These are phyloP conservation scores for Cheilosia urbana DNA, from an alignment of 2,888 invertebrate genomes.

Conservation along the genomic window DNA sequence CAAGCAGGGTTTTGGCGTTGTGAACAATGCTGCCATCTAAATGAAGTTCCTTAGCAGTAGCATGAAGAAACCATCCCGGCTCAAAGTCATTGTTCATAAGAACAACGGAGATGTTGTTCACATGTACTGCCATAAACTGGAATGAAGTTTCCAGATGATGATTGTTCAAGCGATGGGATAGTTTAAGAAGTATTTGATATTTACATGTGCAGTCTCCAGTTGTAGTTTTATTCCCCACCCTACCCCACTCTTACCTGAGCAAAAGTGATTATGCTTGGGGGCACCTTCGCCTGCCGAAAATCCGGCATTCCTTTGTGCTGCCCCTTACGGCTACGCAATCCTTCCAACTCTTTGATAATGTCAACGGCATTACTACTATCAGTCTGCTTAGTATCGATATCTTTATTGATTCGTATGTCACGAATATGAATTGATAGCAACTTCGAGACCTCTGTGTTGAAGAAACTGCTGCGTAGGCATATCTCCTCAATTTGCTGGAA, in stretches of 20 bases:
- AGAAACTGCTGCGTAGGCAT: conserved; percentile 93
- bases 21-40: conserved; percentile 89
- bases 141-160: neutral
- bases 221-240: no score
- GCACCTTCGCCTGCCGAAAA: conserved; percentile 90
- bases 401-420: conserved; percentile 92
- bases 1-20: conserved; percentile 88
- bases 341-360: conserved; percentile 77
- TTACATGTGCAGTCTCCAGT: no score
- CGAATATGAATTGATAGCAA: conserved; percentile 91
- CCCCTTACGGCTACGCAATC: conserved; percentile 31
- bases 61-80: conserved; percentile 89
- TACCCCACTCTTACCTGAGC: conserved; percentile 87
- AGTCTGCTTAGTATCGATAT: conserved; percentile 85
- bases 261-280: conserved; percentile 91
- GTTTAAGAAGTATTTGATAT: no score
- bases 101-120: conserved; percentile 89
- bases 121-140: conserved; percentile 93
- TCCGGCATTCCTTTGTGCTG: conserved; percentile 85
- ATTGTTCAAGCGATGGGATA: no score
- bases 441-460: conserved; percentile 94
- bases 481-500: conserved; percentile 93
- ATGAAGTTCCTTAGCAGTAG: conserved; percentile 88
- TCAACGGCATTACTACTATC: conserved; percentile 75
- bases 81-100: conserved; percentile 86